phyloP scores from a whole-genome alignment of 2,888 invertebrate genomes.

The Taphrorychus bicolor region DNA sequence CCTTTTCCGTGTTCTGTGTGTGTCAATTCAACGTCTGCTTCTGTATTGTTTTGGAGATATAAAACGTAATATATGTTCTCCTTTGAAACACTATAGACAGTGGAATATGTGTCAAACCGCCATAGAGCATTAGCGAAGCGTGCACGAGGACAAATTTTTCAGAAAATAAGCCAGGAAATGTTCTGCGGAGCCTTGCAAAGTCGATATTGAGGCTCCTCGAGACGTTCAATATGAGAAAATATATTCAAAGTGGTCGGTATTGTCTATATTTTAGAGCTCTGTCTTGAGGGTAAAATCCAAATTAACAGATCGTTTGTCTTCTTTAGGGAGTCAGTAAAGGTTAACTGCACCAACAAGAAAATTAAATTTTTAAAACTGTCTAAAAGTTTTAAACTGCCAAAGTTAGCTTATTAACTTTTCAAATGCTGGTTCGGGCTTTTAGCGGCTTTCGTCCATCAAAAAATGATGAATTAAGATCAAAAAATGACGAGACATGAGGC shows the following conservation, averaged over 20 bases:
- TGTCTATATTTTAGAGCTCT: too few species aligned
- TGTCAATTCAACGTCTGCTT: not conserved
- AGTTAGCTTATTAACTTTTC: not conserved
- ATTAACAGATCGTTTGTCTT: not conserved
- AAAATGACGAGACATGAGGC: too few species aligned
- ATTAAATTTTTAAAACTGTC: not conserved
- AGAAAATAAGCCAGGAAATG: not conserved
- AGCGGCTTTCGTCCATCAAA: not conserved
- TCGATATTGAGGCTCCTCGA: too few species aligned
- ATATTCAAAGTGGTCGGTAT: too few species aligned
- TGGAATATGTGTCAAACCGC: not conserved
- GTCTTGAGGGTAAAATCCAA: too few species aligned
- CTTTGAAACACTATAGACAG: not conserved
- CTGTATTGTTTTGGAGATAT: too few species aligned
- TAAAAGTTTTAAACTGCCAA: not conserved
- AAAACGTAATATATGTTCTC: not conserved
- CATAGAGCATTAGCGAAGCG: not conserved
- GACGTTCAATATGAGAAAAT: too few species aligned
- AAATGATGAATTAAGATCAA: not conserved
- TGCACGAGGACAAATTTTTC: not conserved
- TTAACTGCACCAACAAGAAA: not conserved
- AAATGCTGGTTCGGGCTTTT: not conserved
- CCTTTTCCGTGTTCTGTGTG: not conserved
- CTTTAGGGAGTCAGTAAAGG: not conserved
- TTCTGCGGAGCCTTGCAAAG: not conserved